These are phyloP conservation scores for Drosophila arizonae DNA, from an alignment of 1,140 invertebrate genomes.

Conservation along the genomic window DNA sequence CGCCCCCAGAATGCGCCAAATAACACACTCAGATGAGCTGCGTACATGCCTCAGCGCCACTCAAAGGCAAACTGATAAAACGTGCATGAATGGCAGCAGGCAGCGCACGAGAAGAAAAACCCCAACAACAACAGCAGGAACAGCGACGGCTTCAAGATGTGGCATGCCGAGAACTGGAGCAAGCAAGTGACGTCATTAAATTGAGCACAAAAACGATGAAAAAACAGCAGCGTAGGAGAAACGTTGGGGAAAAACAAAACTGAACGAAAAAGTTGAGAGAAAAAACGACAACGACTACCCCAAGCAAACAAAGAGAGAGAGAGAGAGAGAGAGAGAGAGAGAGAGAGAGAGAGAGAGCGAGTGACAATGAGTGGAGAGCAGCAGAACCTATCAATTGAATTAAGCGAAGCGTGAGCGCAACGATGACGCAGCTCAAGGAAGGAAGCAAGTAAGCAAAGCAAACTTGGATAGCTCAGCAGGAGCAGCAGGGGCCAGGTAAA, in stretches of 20 bases:
- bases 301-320: conserved; percentile 22
- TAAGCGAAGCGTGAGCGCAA: conserved; percentile 44
- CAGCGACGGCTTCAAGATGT: conserved; percentile 37
- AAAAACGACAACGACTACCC: conserved; percentile 46
- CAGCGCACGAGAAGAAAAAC: conserved; percentile 24
- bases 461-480: conserved; percentile 16
- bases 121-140: conserved; percentile 5
- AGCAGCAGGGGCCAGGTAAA: neutral
- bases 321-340: neutral
- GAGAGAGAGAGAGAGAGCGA: conserved; percentile 10
- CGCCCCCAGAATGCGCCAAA: neutral
- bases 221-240: conserved; percentile 42
- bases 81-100: conserved; percentile 64
- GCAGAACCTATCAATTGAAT: conserved; percentile 59
- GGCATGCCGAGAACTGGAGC: conserved; percentile 73
- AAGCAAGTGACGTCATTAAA: conserved; percentile 66
- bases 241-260: conserved; percentile 76
- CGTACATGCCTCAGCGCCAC: conserved; percentile 65
- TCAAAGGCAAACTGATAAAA: conserved; percentile 72
- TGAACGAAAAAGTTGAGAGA: conserved; percentile 64
- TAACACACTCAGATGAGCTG: conserved; percentile 11
- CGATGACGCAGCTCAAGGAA: conserved; percentile 41
- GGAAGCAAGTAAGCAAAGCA: conserved; percentile 65
- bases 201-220: conserved; percentile 31
- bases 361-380: conserved; percentile 5